Conservation (phyloP, 2,797 vertebrate species). For the Echiichthys vipera region DNA sequence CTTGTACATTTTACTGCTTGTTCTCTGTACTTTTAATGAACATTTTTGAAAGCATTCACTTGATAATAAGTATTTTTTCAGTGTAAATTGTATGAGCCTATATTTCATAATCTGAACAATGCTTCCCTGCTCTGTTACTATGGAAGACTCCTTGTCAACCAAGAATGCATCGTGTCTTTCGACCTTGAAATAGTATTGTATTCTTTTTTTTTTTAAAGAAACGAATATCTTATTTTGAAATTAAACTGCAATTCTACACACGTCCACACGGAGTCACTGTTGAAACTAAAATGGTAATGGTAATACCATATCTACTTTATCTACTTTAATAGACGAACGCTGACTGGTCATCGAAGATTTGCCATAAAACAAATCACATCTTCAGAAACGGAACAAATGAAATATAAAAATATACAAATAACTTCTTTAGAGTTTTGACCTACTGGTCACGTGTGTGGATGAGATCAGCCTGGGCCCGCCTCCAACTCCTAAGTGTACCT, state of each 20-base stretch:
- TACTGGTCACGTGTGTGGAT: neutral
- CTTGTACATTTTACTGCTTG: neutral
- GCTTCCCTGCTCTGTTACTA: no score
- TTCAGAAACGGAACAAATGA: neutral
- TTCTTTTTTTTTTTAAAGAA: neutral
- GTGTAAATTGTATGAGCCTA: neutral
- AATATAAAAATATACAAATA: neutral
- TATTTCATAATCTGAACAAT: no score
- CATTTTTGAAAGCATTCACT: neutral
- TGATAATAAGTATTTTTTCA: neutral
- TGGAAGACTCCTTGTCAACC: neutral
- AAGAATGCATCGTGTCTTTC: neutral
- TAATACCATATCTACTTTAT: neutral
- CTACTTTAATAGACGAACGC: neutral
- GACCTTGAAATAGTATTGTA: neutral
- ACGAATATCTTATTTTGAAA: neutral
- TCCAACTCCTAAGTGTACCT: conserved; percentile 66
- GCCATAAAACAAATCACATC: neutral
- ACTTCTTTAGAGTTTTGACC: neutral
- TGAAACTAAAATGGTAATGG: conserved; percentile 34
- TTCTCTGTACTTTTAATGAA: neutral
- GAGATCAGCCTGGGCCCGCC: conserved; percentile 46
- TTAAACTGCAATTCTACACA: neutral
- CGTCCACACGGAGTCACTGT: conserved; percentile 58
- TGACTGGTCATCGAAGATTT: neutral